Conservation (phyloP, 2,113 vertebrate species). For the Xyrauchen texanus region DNA sequence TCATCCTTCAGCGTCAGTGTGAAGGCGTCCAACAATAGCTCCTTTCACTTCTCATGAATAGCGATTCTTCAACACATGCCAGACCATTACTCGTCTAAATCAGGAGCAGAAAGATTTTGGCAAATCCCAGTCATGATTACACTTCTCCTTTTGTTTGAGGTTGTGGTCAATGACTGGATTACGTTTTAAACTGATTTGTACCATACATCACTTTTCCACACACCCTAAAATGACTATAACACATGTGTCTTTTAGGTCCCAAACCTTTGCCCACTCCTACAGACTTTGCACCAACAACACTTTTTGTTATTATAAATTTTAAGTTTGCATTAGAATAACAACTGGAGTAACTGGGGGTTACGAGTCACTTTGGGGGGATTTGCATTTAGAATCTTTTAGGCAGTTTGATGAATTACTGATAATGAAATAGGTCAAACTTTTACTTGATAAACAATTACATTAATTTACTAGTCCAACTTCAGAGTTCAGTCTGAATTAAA, state of each 20-base stretch:
- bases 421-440: too few relatives aligned
- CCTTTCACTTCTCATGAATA: conserved; percentile 72
- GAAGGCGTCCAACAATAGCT: conserved; percentile 66
- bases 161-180: neutral
- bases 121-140: conserved; percentile 32
- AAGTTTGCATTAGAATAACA: neutral
- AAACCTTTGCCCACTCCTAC: conserved; percentile 9
- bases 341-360: too few relatives aligned
- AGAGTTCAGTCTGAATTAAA: too few relatives aligned
- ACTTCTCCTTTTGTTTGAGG: conserved; percentile 28
- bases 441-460: too few relatives aligned
- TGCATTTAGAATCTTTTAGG: too few relatives aligned
- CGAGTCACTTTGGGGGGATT: too few relatives aligned
- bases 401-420: too few relatives aligned
- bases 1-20: conserved; percentile 53
- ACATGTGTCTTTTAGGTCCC: conserved; percentile 7
- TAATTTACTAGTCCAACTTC: too few relatives aligned
- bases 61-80: conserved; percentile 67
- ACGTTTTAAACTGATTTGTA: neutral
- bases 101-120: conserved; percentile 31
- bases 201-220: conserved; percentile 16
- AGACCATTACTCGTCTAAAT: conserved; percentile 52
- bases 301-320: too few relatives aligned
- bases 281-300: neutral
- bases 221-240: conserved; percentile 10